Evolutionary conservation across 2,113 vertebrate species (phyloP).

Genomic region (Eublepharis macularius): DNA sequence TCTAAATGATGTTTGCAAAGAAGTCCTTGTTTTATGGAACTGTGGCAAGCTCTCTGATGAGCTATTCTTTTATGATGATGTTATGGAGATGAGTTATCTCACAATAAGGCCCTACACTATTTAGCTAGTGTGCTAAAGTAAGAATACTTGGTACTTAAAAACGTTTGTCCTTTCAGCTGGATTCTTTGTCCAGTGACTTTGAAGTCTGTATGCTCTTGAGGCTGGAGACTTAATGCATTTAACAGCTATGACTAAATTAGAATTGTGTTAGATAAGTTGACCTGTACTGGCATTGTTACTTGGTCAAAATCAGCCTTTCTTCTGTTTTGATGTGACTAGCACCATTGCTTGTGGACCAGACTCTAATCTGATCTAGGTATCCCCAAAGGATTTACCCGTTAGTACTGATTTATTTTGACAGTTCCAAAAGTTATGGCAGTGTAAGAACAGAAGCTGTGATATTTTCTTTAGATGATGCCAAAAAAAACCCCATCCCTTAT

Average conservation of each 20-base stretch:
- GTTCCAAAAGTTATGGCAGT: conserved; percentile 29
- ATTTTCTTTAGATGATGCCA: conserved; percentile 54
- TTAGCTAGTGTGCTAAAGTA: background rate
- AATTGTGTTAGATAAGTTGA: background rate
- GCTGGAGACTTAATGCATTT: background rate
- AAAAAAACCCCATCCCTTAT: conserved; percentile 59
- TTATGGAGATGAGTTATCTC: background rate
- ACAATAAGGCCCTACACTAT: background rate
- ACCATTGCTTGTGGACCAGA: conserved; percentile 43
- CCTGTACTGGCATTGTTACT: background rate
- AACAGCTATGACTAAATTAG: background rate
- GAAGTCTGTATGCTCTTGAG: background rate
- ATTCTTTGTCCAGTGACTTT: background rate
- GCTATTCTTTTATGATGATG: background rate
- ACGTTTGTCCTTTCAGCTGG: background rate
- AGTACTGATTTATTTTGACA: conserved; percentile 41
- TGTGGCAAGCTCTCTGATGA: too few relatives aligned
- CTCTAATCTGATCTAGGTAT: conserved; percentile 44
- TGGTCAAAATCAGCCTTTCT: background rate
- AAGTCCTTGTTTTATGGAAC: too few relatives aligned
- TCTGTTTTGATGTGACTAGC: conserved; percentile 26
- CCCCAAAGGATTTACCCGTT: conserved; percentile 46
- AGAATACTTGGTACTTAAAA: too few relatives aligned
- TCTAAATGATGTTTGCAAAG: too few relatives aligned
- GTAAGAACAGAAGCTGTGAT: conserved; percentile 55